Percentiles rank a stretch among this genome's conserved stretches.
These are phyloP conservation scores for Varecia variegata DNA, from an alignment of 2,797 vertebrate species.

Conservation along the genomic window DNA sequence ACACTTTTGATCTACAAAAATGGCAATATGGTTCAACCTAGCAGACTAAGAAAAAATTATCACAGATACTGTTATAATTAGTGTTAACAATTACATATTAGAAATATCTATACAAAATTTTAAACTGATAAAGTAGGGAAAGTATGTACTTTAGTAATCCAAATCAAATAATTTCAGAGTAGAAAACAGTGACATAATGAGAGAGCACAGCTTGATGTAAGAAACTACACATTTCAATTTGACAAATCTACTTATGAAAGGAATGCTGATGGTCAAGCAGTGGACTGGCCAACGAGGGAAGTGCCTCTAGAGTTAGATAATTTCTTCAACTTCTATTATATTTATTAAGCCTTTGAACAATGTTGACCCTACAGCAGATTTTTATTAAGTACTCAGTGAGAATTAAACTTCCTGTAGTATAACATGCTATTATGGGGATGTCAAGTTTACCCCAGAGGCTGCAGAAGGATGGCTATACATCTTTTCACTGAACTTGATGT, in stretches of 20 bases:
- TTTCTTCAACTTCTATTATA: neutral
- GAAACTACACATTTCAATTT: neutral
- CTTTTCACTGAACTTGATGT: constrained; percentile 16
- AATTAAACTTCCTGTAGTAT: neutral
- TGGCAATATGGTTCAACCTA: constrained; percentile 13
- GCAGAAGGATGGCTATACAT: neutral
- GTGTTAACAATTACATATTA: constrained; percentile 30
- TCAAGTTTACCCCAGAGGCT: constrained; percentile 9
- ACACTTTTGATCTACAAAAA: constrained; percentile 40
- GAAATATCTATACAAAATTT: constrained; percentile 46
- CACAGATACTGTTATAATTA: constrained; percentile 22
- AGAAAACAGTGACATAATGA: constrained; percentile 28
- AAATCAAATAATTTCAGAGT: constrained; percentile 48
- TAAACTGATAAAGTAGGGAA: constrained; percentile 39
- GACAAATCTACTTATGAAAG: constrained; percentile 20
- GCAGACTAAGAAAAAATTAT: constrained; percentile 24
- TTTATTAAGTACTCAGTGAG: neutral
- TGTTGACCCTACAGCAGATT: neutral
- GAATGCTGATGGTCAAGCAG: constrained; percentile 19
- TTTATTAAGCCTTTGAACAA: neutral
- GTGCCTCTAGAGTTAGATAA: neutral
- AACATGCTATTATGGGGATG: neutral
- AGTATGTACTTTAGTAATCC: constrained; percentile 20
- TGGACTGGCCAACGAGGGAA: neutral
- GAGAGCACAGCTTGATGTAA: neutral